Evolutionary conservation across 2,888 invertebrate genomes (phyloP).

Genomic region (Pogonocherus hispidulus): DNA sequence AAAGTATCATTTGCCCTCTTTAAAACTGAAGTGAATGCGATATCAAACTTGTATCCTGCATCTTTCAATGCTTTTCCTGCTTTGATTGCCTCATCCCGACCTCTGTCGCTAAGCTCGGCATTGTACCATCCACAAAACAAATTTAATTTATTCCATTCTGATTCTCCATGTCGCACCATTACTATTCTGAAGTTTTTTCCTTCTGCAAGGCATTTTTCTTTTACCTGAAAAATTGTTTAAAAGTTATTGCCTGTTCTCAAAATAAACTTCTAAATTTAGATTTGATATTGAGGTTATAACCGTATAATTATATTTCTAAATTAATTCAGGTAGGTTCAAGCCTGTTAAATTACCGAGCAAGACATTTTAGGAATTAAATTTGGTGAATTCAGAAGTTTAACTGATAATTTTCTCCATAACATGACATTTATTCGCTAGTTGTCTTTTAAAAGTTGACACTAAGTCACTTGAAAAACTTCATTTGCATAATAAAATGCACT

Average conservation of each 20-base stretch:
- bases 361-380: background rate
- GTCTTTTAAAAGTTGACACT: slow-evolving; percentile 4
- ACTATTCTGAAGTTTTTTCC: slow-evolving; percentile 40
- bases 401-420: slow-evolving; percentile 9
- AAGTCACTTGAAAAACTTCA: no score
- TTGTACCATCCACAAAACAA: slow-evolving; percentile 76
- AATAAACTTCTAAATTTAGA: background rate
- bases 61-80: slow-evolving; percentile 83
- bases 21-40: slow-evolving; percentile 85
- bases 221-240: slow-evolving; percentile 5
- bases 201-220: background rate
- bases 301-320: background rate
- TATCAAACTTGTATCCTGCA: slow-evolving; percentile 80
- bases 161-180: slow-evolving; percentile 76
- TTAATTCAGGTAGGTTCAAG: background rate
- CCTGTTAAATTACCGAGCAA: background rate
- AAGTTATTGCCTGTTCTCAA: background rate
- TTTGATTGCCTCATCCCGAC: slow-evolving; percentile 76
- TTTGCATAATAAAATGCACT: no score
- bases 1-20: slow-evolving; percentile 84
- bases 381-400: background rate
- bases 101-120: slow-evolving; percentile 73
- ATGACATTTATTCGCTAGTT: slow-evolving; percentile 11
- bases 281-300: background rate
- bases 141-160: slow-evolving; percentile 75